Percentiles rank a stretch among this genome's conserved stretches.
Conservation (phyloP, 2,113 vertebrate genomes). For the Oceanodroma tethys region DNA sequence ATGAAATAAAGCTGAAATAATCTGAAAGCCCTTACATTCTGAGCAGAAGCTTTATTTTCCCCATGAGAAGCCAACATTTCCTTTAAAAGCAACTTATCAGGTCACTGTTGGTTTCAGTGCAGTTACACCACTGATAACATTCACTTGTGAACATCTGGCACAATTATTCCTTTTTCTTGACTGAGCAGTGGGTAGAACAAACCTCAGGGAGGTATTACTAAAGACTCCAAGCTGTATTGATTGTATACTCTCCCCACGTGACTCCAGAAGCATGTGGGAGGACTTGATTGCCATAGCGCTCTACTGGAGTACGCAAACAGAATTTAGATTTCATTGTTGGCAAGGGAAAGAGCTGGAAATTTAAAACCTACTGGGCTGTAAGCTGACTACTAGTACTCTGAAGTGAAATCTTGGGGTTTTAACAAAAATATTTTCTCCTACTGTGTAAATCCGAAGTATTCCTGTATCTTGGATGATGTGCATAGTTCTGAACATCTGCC, state of each 20-base stretch:
- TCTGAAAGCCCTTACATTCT: neutral
- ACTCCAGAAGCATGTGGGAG: neutral
- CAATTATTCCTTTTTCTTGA: neutral
- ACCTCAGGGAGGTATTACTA: neutral
- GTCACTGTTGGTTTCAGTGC: neutral
- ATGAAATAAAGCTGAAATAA: neutral
- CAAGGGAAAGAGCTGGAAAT: neutral
- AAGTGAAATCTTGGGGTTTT: neutral
- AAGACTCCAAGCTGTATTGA: neutral
- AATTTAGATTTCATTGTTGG: neutral
- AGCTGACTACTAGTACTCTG: neutral
- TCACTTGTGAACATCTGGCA: neutral
- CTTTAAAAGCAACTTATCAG: neutral
- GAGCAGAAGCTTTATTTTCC: neutral
- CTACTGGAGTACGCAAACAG: neutral
- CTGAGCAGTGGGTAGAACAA: neutral
- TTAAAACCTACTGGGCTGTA: neutral
- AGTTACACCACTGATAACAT: neutral
- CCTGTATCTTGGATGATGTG: neutral
- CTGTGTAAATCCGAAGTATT: neutral
- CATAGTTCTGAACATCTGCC: neutral
- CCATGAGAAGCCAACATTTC: neutral
- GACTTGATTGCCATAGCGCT: neutral
- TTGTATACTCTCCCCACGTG: neutral
- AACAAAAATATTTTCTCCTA: neutral